Conservation (phyloP, 2,113 vertebrate genomes). For the Apodemus sylvaticus region DNA sequence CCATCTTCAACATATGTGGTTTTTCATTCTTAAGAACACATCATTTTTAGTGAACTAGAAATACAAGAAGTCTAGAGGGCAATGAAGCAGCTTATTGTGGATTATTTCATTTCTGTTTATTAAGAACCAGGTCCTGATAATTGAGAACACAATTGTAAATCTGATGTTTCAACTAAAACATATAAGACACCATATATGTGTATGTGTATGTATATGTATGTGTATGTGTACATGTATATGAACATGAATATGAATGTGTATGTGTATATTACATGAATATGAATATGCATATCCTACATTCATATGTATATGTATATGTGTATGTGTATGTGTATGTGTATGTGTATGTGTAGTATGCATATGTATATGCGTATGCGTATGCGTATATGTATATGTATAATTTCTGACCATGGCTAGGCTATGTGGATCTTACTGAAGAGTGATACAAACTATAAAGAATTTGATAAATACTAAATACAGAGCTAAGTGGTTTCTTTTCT, state of each 20-base stretch:
- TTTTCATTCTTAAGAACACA: not conserved
- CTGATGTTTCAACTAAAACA: not conserved
- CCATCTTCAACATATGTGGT: not conserved
- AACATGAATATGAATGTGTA: too few relatives aligned
- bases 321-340: too few relatives aligned
- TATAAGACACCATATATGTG: not conserved
- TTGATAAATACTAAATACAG: not conserved
- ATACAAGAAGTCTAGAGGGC: not conserved
- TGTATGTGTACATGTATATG: rapidly evolving
- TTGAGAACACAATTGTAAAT: not conserved
- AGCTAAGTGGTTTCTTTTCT: not conserved
- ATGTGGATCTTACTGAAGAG: not conserved
- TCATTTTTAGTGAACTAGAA: not conserved
- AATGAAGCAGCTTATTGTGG: too few relatives aligned
- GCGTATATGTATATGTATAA: rapidly evolving
- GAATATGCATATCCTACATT: too few relatives aligned
- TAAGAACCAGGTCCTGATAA: too few relatives aligned
- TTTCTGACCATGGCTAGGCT: not conserved
- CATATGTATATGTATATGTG: too few relatives aligned
- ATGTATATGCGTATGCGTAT: too few relatives aligned
- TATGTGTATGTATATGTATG: rapidly evolving
- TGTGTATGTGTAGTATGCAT: too few relatives aligned
- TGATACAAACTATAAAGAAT: not conserved
- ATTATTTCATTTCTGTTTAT: not conserved
- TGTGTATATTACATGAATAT: too few relatives aligned